Percentiles rank a stretch among this genome's conserved stretches.
These are phyloP conservation scores for Sciurus niger DNA, from an alignment of 2,113 vertebrate genomes.

Conservation along the genomic window DNA sequence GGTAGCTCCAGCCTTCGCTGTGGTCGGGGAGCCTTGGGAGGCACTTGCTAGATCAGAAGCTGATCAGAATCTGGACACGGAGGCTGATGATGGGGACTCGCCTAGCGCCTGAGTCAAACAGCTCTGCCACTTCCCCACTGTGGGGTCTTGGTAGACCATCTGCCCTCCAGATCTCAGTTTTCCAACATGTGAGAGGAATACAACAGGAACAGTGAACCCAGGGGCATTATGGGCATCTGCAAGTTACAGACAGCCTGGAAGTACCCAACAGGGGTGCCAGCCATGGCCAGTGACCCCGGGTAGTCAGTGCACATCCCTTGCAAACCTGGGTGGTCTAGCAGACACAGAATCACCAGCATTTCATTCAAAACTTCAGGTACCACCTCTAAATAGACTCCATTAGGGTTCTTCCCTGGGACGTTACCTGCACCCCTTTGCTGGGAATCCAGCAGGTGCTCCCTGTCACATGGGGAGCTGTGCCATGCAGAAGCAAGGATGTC, in stretches of 20 bases:
- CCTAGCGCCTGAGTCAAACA: neutral
- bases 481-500: neutral
- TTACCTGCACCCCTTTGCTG: neutral
- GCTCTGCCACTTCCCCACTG: neutral
- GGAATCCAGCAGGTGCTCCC: too few relatives aligned
- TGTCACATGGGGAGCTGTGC: neutral
- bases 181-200: neutral
- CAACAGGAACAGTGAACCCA: rapidly evolving
- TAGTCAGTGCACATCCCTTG: rapidly evolving
- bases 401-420: neutral
- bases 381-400: neutral
- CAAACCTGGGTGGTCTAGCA: neutral
- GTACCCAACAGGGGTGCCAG: rapidly evolving
- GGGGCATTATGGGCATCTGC: rapidly evolving
- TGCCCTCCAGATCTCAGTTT: neutral
- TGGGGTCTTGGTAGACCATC: neutral
- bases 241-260: rapidly evolving
- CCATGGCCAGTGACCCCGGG: neutral
- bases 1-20: too few relatives aligned
- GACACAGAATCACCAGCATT: rapidly evolving
- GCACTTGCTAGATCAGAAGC: too few relatives aligned
- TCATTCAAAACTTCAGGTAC: neutral
- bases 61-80: too few relatives aligned
- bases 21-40: too few relatives aligned
- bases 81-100: too few relatives aligned